Base-by-base conservation (phyloP, 2,888 invertebrate species). In the Cryptophagus acutangulus region DNA sequence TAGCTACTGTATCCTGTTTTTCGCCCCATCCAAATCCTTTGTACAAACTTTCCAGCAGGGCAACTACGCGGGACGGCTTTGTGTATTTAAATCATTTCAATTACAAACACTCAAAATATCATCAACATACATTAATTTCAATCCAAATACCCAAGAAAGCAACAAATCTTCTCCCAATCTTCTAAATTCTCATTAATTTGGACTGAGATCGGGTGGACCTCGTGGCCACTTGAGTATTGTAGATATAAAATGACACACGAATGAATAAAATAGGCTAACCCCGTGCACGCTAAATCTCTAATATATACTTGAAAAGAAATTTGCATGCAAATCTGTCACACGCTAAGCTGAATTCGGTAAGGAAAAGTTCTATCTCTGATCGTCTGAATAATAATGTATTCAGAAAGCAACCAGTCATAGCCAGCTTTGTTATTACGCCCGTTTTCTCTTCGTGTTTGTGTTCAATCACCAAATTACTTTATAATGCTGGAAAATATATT, bases 291-390 rank as follows among this genome's bases (percentile, higher is more conserved):
- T 62, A 62, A 65, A 63, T 62, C 59, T 61, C 62, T 63, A 62
- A 65, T 64, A 63, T 63, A 62, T 63, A 64, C 58, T 64, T 61
- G 59, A 56, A 62, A 66, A 64, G 64, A 65, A 65, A 66, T 66
- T 66, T 66, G 65, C 64, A 66, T 66, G 64, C 65, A 66, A 66
- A 66, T 66, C 66, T 63, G 64, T 62, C 65, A 65, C 63, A 63
- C 59, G 61, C 63, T 63, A 62, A 65, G 64, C 63, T 54, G 52
- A 53, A 65, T 62, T 61, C 65, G 62, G 62, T 61, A 63, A 61
- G 63, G 65, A 63, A 63, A 65, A 65, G 55, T 65, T 64, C 63
- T 65, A 63, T 63, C 62, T 61, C 63, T 61, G 65, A 66, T 63
- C 64, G 63, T 59, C 62, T 62, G 65, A 62, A 65, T 65, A 66